Conservation (phyloP, 2,113 vertebrate genomes). For the Tursiops truncatus region DNA sequence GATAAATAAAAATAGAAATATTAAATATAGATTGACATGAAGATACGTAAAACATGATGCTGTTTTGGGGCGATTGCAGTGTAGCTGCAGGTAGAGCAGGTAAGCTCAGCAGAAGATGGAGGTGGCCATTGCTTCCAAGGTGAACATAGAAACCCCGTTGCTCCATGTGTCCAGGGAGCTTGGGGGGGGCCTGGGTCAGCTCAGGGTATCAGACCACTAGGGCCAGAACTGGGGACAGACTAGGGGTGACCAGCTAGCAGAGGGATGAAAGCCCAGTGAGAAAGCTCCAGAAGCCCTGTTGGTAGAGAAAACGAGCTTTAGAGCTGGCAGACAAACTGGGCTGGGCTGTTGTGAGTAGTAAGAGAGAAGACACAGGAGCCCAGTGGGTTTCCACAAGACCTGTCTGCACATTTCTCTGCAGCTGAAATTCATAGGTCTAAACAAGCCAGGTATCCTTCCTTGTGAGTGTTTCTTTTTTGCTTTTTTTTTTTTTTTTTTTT, state of each 20-base stretch:
- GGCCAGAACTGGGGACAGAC: too few species aligned
- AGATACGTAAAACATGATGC: background rate
- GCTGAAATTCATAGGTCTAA: background rate
- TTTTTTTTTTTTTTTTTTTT: background rate
- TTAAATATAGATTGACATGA: background rate
- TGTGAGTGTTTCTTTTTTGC: background rate
- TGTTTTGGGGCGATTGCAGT: background rate
- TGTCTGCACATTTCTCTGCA: background rate
- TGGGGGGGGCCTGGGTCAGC: background rate
- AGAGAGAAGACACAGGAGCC: background rate
- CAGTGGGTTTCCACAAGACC: background rate
- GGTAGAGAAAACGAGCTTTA: background rate
- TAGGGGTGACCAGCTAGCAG: accelerated
- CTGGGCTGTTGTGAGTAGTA: background rate
- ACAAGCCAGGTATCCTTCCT: background rate
- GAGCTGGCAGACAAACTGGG: background rate
- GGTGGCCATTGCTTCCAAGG: background rate
- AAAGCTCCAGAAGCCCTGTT: background rate
- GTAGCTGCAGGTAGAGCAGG: background rate
- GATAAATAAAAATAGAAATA: background rate
- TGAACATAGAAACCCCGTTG: background rate
- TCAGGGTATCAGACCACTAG: background rate
- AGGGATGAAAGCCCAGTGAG: too few species aligned
- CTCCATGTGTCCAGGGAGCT: background rate
- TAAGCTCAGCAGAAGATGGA: background rate